Evolutionary conservation across 2,797 vertebrate genomes (phyloP), one percentile per base, ranked within the genome.

Genomic region (Neosalanx taihuensis): DNA sequence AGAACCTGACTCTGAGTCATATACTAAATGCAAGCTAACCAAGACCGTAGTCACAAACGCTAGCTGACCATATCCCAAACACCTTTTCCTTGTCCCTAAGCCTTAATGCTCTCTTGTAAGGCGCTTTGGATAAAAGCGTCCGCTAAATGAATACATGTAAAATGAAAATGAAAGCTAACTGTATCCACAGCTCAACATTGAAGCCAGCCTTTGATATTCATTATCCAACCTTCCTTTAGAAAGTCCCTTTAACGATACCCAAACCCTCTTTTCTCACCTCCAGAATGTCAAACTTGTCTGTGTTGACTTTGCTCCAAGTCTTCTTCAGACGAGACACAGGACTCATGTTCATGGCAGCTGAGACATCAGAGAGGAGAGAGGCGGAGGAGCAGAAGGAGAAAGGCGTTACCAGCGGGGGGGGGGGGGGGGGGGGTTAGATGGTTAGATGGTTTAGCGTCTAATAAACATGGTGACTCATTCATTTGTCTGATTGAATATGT

Each of bases 261-360:
- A 57, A 57, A 10, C 31, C 13, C 23, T 31, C 33, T 5, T 61
- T 70, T 83, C 89, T 93, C 85, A 97, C 96, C 95, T 98, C 96
- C 0, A 98, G 91, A 80, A 98, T 97, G 88, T 96, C 96, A 84
- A 97, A 97, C 86, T 97, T 98, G 85, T 96, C 96, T 0, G 94
- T 98, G 91, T 97, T 97, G 89, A 97, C 96, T 93, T 96, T 97
- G 68, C 91, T 94, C 96, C 96, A 98, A 67, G 97, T 99, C 88
- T 97, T 98, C 92, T 93, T 98, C 88, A 98, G 92, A 71, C 97
- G 91, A 81, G 96, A 93, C 13, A 97, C 96, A 0, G 96, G 96
- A 81, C 94, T 97, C 97, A 98, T 97, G 86, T 97, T 97, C 96
- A 98, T 97, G 73, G 96, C 95, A 35, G 96, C 97, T 98, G 78